phyloP scores from a whole-genome alignment of 2,888 invertebrate species.

The Synergus gifuensis region DNA sequence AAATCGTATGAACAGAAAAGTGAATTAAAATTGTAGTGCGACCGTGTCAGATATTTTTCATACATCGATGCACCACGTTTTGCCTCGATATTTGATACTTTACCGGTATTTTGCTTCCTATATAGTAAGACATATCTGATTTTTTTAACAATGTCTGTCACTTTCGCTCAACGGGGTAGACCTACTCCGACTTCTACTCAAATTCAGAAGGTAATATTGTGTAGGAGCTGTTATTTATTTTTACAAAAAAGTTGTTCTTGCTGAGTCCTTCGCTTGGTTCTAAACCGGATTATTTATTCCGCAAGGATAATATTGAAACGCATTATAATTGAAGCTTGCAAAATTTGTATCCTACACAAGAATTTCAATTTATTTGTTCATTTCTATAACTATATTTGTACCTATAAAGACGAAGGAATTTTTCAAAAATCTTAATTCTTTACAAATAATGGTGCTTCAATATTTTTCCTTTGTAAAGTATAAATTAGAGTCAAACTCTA shows the following conservation, averaged over 20 bases:
- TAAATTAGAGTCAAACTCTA: background rate
- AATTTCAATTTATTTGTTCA: background rate
- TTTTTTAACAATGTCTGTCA: slow-evolving; percentile 82
- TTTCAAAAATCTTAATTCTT: background rate
- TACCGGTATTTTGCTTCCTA: slow-evolving; percentile 11
- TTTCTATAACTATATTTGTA: background rate
- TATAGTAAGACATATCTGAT: background rate
- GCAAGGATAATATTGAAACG: background rate
- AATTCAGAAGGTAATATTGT: slow-evolving; percentile 84
- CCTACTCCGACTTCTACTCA: slow-evolving; percentile 90
- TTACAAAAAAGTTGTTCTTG: slow-evolving; percentile 8
- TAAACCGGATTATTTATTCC: slow-evolving; percentile 23
- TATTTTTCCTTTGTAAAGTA: background rate
- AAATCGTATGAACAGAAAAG: background rate
- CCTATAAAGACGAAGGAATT: too few species aligned
- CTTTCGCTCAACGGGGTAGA: slow-evolving; percentile 86
- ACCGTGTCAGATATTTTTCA: background rate
- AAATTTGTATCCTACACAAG: background rate
- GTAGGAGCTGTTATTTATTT: background rate
- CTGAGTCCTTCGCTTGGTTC: background rate
- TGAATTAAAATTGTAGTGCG: background rate
- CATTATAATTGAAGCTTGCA: background rate
- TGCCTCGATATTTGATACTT: background rate
- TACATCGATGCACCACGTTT: slow-evolving; percentile 16
- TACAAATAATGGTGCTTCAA: background rate